Percentiles rank a stretch among this genome's conserved stretches.
Evolutionary conservation across 2,797 vertebrate species (phyloP).

Genomic region (Ctenosaura bakeri): DNA sequence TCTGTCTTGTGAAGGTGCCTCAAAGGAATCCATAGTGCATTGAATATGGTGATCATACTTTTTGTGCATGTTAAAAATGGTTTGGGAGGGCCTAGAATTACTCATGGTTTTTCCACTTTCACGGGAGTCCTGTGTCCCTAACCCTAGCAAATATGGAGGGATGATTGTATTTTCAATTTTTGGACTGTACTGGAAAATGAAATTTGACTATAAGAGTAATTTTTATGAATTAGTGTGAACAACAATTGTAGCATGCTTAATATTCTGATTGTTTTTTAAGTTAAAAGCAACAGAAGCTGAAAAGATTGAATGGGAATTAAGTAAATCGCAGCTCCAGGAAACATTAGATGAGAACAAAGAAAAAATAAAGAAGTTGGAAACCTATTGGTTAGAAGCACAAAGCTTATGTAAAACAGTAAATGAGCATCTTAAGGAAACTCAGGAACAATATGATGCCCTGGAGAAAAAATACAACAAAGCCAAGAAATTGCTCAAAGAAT

Average conservation of each 20-base stretch:
- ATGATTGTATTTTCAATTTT: not conserved
- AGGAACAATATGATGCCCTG: constrained; percentile 88
- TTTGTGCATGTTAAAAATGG: no score
- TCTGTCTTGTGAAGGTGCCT: no score
- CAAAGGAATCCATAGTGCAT: no score
- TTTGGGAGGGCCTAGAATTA: no score
- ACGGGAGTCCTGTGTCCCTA: no score
- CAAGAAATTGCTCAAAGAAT: constrained; percentile 94
- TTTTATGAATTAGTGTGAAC: not conserved
- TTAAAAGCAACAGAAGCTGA: constrained; percentile 84
- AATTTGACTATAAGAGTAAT: not conserved
- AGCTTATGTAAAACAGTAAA: constrained; percentile 90
- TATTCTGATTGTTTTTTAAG: constrained; percentile 71
- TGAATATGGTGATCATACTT: no score
- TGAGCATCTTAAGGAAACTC: constrained; percentile 88
- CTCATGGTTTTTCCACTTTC: no score
- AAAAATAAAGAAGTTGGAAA: constrained; percentile 89
- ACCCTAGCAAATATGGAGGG: no score
- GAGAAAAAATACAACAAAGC: constrained; percentile 96
- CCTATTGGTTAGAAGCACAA: constrained; percentile 92
- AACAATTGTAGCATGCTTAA: not conserved
- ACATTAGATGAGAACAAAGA: constrained; percentile 87
- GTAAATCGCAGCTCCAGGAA: constrained; percentile 85
- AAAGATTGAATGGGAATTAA: constrained; percentile 84
- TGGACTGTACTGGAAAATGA: not conserved